Conservation (phyloP, 2,113 vertebrate species). For the Paramormyrops kingsleyae region DNA sequence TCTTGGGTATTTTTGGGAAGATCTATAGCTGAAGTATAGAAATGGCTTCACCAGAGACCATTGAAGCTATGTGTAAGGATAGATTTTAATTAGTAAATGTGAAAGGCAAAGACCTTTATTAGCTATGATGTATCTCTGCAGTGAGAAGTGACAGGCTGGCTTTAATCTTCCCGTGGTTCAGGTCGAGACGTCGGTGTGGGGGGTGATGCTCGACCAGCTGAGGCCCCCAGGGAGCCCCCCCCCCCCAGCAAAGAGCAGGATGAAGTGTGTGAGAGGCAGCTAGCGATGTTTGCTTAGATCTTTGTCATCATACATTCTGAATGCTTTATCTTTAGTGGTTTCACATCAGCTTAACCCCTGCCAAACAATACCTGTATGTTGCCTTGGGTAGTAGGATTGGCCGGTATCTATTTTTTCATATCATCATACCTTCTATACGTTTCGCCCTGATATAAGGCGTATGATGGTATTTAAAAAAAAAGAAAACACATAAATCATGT, state of each 20-base stretch:
- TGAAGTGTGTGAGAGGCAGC: not conserved
- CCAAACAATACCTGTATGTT: not conserved
- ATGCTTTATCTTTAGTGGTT: not conserved
- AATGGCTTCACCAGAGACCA: not conserved
- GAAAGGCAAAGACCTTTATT: constrained; percentile 4
- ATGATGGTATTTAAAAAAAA: not conserved
- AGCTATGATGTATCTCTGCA: not conserved
- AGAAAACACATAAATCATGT: not conserved
- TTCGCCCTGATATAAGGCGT: not conserved
- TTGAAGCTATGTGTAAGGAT: constrained; percentile 18
- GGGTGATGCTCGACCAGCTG: not conserved
- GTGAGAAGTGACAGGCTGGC: not conserved
- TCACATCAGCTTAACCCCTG: not conserved
- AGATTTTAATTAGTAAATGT: constrained; percentile 24
- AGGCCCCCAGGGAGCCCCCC: not conserved
- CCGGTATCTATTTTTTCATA: not conserved
- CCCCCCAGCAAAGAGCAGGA: not conserved
- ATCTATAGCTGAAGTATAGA: not conserved
- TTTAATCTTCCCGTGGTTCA: not conserved
- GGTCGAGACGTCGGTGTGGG: not conserved
- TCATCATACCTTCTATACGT: not conserved
- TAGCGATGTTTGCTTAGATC: not conserved
- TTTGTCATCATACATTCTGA: not conserved
- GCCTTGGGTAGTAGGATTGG: not conserved
- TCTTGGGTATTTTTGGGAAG: not conserved